Base-by-base conservation (phyloP, 2,797 vertebrate genomes). In the Heliangelus exortis region DNA sequence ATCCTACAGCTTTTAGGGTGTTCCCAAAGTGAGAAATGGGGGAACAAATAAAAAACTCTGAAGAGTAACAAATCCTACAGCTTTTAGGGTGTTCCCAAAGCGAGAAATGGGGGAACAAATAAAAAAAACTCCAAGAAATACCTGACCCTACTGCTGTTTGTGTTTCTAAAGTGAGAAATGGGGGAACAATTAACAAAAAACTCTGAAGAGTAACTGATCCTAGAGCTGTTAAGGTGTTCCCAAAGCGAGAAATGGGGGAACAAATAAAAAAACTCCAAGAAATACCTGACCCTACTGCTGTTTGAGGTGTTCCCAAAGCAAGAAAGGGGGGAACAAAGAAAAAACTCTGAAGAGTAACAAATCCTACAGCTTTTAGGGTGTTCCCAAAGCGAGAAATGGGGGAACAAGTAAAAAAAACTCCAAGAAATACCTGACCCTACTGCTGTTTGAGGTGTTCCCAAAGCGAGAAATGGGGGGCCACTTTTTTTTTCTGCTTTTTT, bases 121-220 rank as follows among this genome's bases (percentile, higher is more conserved):
- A n/a, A 33, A 1, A 6, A 31, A 1, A 61, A 6, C 14, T 36
- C 1, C 0, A 9, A 13, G 7, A 26, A 36, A 6, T 13, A 7
- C 6, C 0, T 28, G 5, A n/a, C 72, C 7, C 21, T 2, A 18
- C 4, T 14, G n/a, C 3, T 84, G 5, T 13, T 3, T 1, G 1
- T 2, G 12, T 39, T 82, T 76, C 81, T 45, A 68, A 63, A 82
- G 19, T 0, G 18, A 57, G 25, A 73, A 72, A 1, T 34, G 13
- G 13, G 67, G 47, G 47, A 48, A 48, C 47, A 48, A 16, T 45
- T 20, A n/a, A n/a, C n/a, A 48, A 48, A 48, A 22, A 48, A 22
- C 19, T 54, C 2, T 0, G 18, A 47, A 7, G 28, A 74, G 4
- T 23, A 3, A 21, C 10, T 13, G 5, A 20, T 63, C 36, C 47